These are phyloP conservation scores for Globia sparganii DNA, from an alignment of 2,888 invertebrate genomes.

Conservation along the genomic window DNA sequence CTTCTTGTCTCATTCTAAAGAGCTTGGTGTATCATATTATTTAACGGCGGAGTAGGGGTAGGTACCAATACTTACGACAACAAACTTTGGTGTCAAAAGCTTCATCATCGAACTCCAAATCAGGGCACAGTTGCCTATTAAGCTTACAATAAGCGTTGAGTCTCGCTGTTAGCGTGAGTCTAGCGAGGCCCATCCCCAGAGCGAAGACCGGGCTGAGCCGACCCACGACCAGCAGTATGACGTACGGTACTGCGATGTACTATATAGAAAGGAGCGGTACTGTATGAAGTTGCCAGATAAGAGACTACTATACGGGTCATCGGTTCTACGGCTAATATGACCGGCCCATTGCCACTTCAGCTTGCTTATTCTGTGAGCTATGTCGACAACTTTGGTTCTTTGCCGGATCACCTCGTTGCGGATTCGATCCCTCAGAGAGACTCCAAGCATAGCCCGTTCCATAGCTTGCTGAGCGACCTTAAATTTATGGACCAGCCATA, in stretches of 20 bases:
- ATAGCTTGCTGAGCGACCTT: too few relatives aligned
- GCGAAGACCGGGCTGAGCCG: conserved; percentile 36
- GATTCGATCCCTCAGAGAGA: too few relatives aligned
- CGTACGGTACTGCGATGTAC: neutral
- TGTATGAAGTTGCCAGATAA: too few relatives aligned
- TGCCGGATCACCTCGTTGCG: too few relatives aligned
- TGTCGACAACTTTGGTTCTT: too few relatives aligned
- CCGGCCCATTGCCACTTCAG: too few relatives aligned
- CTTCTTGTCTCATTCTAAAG: neutral
- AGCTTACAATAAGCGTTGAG: conserved; percentile 44
- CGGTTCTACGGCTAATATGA: too few relatives aligned
- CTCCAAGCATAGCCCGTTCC: too few relatives aligned
- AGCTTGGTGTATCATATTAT: neutral
- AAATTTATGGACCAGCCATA: too few relatives aligned
- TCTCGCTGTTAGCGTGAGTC: conserved; percentile 34
- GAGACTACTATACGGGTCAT: too few relatives aligned
- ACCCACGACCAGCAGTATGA: neutral
- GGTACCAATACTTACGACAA: conserved; percentile 46
- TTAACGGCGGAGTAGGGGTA: neutral
- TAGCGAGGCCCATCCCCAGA: conserved; percentile 17
- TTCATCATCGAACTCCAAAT: conserved; percentile 14
- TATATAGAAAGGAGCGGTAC: too few relatives aligned
- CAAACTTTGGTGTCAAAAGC: conserved; percentile 14
- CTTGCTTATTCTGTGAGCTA: too few relatives aligned
- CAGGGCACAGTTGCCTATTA: conserved; percentile 41